Base-by-base conservation (phyloP, 2,797 vertebrate species). In the Thunnus albacares region DNA sequence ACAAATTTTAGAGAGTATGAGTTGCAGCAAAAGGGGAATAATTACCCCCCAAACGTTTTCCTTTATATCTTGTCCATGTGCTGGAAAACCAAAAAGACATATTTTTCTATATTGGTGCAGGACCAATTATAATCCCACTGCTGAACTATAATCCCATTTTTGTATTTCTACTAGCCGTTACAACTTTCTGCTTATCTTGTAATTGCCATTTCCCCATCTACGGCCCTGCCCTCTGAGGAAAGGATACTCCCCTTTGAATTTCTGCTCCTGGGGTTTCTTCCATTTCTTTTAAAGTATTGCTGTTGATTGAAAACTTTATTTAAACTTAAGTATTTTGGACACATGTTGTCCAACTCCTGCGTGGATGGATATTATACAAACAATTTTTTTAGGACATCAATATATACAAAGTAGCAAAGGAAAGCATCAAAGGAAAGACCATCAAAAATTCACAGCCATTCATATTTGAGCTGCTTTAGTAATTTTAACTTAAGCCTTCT, bases 1-100 rank as follows among this genome's bases (percentile, higher is more conserved):
- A 79, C 28, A 61, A 9, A 60, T 53, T 51, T 57, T 26, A 24
- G 28, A 15, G n/a, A 12, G n/a, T 47, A 59, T 26, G 26, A n/a
- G 64, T 77, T 51, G 52, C 51, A 61, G 26, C n/a, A 77, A 81
- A 81, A 56, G 1, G 6, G 5, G 18, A 38, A 28, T 1, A 30
- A 47, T 56, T 4, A 30, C 17, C 11, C 24, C 22, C 10, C 2
- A 26, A 56, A 65, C 22, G 17, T 58, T 28, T 17, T 24, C 2
- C 3, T 47, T 70, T 33, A 43, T 38, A 60, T 62, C 8, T 43
- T 20, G 10, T 53, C 9, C 4, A 30, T 62, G 45, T 57, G 45
- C 26, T 52, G 9, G 6, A 60, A 64, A 24, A 51, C 17, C 5
- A 56, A 53, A 57, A 38, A 56, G 13, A 55, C 1, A 56, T 20